Conservation (phyloP, 2,888 invertebrate genomes). For the Axea sp. region DNA sequence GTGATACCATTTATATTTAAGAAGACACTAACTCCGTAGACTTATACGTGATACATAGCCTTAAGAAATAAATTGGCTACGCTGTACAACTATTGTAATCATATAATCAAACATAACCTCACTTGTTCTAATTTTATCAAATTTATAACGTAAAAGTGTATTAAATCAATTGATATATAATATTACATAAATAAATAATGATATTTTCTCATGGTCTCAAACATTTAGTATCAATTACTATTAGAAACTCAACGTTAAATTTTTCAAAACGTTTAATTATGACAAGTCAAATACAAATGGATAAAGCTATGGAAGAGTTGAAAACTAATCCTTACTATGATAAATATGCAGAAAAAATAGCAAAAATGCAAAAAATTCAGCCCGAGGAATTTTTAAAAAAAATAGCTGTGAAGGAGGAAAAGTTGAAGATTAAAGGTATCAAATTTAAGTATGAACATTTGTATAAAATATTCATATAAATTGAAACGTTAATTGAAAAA, state of each 20-base stretch:
- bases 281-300: conserved; percentile 78
- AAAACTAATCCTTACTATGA: conserved; percentile 88
- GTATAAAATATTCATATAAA: too few species aligned
- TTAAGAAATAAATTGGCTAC: too few species aligned
- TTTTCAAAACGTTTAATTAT: conserved; percentile 73
- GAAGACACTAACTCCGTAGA: too few species aligned
- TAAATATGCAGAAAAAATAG: conserved; percentile 90
- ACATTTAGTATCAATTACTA: conserved; percentile 1
- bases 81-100: too few species aligned
- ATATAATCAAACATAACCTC: too few species aligned
- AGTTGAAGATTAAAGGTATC: conserved; percentile 76
- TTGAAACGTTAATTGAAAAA: too few species aligned
- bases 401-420: conserved; percentile 81
- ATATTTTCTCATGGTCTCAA: conserved; percentile 1
- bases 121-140: too few species aligned
- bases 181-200: conserved; percentile 25
- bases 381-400: conserved; percentile 87
- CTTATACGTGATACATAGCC: too few species aligned
- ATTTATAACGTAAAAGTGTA: too few species aligned
- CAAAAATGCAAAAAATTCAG: conserved; percentile 85
- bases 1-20: too few species aligned
- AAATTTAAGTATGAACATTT: too few species aligned
- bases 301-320: conserved; percentile 81
- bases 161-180: too few species aligned
- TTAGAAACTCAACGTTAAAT: conserved; percentile 20